phyloP scores from a whole-genome alignment of 2,113 vertebrate genomes.

The Galeopterus variegatus region DNA sequence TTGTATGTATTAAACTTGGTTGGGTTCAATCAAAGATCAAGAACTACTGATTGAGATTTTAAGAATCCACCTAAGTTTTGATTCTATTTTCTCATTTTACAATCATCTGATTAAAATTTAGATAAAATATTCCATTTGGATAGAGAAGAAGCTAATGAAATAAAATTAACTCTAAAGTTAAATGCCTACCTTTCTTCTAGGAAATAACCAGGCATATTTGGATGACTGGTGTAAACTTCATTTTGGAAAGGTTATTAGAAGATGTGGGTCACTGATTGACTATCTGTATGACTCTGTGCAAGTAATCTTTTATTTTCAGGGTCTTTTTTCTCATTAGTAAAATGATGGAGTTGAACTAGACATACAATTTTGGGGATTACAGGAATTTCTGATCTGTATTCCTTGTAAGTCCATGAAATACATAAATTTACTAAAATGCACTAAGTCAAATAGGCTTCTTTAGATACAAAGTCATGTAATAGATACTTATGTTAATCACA shows the following conservation, averaged over 20 bases:
- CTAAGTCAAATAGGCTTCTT: background rate
- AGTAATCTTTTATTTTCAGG: background rate
- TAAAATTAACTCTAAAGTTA: background rate
- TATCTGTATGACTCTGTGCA: background rate
- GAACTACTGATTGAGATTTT: background rate
- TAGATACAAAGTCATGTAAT: background rate
- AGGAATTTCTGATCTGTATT: background rate
- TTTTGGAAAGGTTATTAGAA: background rate
- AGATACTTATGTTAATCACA: background rate
- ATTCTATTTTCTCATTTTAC: background rate
- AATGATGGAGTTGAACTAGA: slow-evolving; percentile 13
- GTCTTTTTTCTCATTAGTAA: background rate
- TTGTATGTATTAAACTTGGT: background rate
- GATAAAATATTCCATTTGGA: background rate
- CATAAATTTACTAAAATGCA: background rate
- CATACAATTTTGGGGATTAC: background rate
- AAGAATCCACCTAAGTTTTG: background rate
- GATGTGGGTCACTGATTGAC: background rate
- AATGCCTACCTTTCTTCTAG: background rate
- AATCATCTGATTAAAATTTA: background rate
- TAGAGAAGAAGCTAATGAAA: background rate
- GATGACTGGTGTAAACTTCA: background rate
- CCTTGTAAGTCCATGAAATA: background rate
- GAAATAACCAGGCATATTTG: background rate
- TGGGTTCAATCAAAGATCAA: slow-evolving; percentile 28